Conservation (phyloP, 2,888 invertebrate species). For the Drosophila barbarae region DNA sequence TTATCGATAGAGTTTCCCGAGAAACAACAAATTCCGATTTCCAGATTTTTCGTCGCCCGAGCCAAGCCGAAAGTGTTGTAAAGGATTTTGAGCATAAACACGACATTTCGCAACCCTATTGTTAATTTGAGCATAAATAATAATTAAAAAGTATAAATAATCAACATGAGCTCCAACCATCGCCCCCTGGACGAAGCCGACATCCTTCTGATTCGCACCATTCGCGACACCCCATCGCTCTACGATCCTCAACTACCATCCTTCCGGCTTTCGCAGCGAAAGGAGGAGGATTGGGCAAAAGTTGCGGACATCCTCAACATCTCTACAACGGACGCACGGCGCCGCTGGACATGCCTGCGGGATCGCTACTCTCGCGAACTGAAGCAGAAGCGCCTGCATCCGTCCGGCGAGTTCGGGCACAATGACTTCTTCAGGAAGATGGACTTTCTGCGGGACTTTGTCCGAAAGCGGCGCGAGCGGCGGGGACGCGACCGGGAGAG, state of each 20-base stretch:
- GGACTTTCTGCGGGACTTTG: conserved; percentile 76
- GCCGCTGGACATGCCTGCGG: conserved; percentile 79
- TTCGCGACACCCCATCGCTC: conserved; percentile 74
- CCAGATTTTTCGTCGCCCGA: background rate
- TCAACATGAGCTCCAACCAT: conserved; percentile 68
- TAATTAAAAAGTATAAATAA: conserved; percentile 18
- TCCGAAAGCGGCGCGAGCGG: conserved; percentile 73
- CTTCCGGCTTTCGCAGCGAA: conserved; percentile 76
- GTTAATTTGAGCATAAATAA: conserved; percentile 1
- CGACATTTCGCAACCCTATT: too few relatives aligned
- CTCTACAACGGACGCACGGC: conserved; percentile 65
- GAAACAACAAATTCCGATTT: too few relatives aligned
- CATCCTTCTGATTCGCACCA: conserved; percentile 72
- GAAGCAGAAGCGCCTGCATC: conserved; percentile 74
- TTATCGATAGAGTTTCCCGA: too few relatives aligned
- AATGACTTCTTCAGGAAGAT: conserved; percentile 76
- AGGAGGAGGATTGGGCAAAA: conserved; percentile 77
- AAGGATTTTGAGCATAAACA: background rate
- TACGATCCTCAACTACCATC: conserved; percentile 78
- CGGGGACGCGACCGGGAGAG: conserved; percentile 68
- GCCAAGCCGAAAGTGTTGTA: conserved; percentile 1
- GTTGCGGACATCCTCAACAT: conserved; percentile 71
- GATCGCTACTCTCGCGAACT: conserved; percentile 79
- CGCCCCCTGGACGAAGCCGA: conserved; percentile 74
- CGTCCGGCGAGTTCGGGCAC: conserved; percentile 66